Conservation (phyloP, 2,113 vertebrate species). For the Pachycephala philippinensis region DNA sequence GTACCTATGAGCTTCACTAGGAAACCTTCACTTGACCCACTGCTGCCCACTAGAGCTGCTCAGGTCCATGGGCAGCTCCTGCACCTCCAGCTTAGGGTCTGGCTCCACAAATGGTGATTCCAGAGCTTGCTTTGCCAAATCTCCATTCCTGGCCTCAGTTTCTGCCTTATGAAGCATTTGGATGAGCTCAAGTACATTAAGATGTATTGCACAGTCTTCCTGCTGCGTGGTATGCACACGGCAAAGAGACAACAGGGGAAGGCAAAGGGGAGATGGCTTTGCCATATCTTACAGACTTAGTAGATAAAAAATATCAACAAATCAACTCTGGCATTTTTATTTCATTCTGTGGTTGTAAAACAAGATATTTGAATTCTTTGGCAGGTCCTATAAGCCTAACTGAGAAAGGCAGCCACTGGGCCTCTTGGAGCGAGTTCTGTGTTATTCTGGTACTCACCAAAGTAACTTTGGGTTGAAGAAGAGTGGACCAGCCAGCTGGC, state of each 20-base stretch:
- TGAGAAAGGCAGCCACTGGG: background rate
- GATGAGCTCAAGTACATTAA: background rate
- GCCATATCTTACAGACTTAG: background rate
- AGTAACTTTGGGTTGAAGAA: background rate
- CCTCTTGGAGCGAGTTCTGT: background rate
- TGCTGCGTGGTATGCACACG: background rate
- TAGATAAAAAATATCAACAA: background rate
- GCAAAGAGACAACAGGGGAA: background rate
- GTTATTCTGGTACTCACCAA: background rate
- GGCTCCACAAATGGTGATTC: background rate
- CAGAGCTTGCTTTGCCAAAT: background rate
- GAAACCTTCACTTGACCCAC: fast-evolving
- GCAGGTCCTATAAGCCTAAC: background rate
- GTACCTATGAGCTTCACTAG: background rate
- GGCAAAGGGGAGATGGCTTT: background rate
- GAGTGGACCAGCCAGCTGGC: background rate
- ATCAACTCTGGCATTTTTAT: background rate
- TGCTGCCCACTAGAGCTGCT: background rate
- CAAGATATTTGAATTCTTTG: background rate
- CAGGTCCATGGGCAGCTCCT: background rate
- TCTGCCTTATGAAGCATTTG: background rate
- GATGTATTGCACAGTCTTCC: background rate
- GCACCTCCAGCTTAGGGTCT: background rate
- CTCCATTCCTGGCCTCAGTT: background rate
- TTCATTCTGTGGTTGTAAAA: background rate